phyloP scores from a whole-genome alignment of 2,888 invertebrate species.

The Phalera bucephala region DNA sequence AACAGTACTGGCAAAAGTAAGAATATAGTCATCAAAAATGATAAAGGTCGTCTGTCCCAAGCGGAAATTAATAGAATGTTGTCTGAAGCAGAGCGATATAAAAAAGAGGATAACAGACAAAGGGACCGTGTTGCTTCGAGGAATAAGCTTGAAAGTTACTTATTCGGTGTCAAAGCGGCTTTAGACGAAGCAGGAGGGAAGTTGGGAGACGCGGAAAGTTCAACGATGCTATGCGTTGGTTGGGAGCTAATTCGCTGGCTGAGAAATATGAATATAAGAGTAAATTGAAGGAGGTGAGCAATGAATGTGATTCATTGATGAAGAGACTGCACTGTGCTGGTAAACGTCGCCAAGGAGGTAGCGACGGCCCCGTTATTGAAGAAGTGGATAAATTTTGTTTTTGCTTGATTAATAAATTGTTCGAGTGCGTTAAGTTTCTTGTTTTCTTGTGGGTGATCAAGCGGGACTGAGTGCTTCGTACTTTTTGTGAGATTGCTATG shows the following conservation, averaged over 20 bases:
- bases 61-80: constrained; percentile 93
- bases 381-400: constrained; percentile 74
- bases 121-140: constrained; percentile 85
- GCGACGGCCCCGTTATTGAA: constrained; percentile 79
- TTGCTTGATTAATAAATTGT: constrained; percentile 19
- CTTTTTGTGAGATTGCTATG: constrained; percentile 1
- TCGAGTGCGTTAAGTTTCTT: constrained; percentile 1
- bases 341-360: constrained; percentile 24
- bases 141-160: constrained; percentile 88
- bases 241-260: constrained; percentile 86
- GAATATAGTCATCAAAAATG: constrained; percentile 91
- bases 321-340: constrained; percentile 71
- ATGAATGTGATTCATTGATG: constrained; percentile 81
- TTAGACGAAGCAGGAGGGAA: constrained; percentile 83
- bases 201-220: constrained; percentile 83
- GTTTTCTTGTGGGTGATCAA: constrained; percentile 4
- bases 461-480: not conserved
- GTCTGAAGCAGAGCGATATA: constrained; percentile 87
- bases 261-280: constrained; percentile 87
- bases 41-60: constrained; percentile 91
- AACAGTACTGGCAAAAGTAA: constrained; percentile 86
- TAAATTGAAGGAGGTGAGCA: constrained; percentile 58
- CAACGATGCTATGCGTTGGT: constrained; percentile 84
- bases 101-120: constrained; percentile 87
- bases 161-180: constrained; percentile 86